Evolutionary conservation across 2,888 invertebrate genomes (phyloP).

Genomic region (Eueremaeus valkanovi): DNA sequence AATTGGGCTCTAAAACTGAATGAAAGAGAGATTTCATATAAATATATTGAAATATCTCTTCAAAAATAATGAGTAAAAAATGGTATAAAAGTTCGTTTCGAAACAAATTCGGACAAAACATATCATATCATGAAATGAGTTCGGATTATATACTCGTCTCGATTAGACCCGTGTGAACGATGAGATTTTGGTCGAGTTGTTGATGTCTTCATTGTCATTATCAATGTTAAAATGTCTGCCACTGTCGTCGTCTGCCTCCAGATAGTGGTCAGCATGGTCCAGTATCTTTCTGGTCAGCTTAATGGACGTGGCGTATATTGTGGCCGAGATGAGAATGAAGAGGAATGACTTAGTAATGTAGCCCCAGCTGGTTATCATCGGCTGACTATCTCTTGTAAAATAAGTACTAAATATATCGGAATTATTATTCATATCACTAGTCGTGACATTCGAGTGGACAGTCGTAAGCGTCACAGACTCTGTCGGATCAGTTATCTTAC

Average conservation of each 20-base stretch:
- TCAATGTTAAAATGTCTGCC: constrained; percentile 35
- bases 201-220: neutral
- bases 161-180: constrained; percentile 18
- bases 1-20: no score
- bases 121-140: no score
- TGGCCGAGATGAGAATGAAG: constrained; percentile 33
- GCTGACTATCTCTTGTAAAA: neutral
- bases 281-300: constrained; percentile 36
- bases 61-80: no score
- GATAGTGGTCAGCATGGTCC: constrained; percentile 32
- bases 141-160: no score
- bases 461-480: no score
- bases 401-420: neutral
- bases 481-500: no score
- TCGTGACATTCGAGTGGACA: no score
- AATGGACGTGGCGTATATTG: constrained; percentile 29
- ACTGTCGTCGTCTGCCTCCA: constrained; percentile 29
- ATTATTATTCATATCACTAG: neutral
- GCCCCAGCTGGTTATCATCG: constrained; percentile 9
- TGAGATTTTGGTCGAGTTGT: neutral
- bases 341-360: constrained; percentile 38
- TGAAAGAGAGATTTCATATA: no score
- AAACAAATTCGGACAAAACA: neutral
- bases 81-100: no score
- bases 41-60: no score